Conservation (phyloP, 2,888 invertebrate genomes). For the Pterostichus niger region DNA sequence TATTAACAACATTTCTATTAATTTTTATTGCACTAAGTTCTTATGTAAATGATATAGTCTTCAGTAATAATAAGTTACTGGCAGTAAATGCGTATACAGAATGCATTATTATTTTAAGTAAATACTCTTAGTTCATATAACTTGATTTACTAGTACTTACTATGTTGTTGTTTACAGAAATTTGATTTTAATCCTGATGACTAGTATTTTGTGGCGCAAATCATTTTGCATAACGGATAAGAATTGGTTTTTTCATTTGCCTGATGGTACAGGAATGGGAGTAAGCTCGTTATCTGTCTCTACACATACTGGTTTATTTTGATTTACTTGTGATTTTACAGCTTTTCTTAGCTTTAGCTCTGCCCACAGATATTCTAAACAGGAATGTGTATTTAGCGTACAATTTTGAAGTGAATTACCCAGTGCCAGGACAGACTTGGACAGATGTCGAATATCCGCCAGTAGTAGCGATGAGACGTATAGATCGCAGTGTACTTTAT, state of each 20-base stretch:
- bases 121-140: too few species aligned
- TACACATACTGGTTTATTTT: too few species aligned
- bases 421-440: not conserved
- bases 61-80: too few species aligned
- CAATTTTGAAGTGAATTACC: constrained; percentile 30
- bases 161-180: too few species aligned
- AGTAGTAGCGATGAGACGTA: not conserved
- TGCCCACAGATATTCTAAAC: not conserved
- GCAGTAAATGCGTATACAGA: too few species aligned
- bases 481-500: not conserved
- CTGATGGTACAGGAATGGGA: constrained; percentile 14
- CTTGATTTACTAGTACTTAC: too few species aligned
- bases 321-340: not conserved
- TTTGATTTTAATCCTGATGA: not conserved
- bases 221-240: not conserved
- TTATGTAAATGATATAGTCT: too few species aligned
- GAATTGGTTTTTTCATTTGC: constrained; percentile 21
- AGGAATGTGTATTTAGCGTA: constrained; percentile 20
- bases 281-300: not conserved
- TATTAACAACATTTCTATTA: too few species aligned
- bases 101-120: too few species aligned
- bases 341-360: constrained; percentile 7
- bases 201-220: not conserved
- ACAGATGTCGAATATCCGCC: constrained; percentile 18
- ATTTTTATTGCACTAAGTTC: too few species aligned